phyloP scores from a whole-genome alignment of 2,113 vertebrate genomes.

The pig (Sus scrofa) region DNA sequence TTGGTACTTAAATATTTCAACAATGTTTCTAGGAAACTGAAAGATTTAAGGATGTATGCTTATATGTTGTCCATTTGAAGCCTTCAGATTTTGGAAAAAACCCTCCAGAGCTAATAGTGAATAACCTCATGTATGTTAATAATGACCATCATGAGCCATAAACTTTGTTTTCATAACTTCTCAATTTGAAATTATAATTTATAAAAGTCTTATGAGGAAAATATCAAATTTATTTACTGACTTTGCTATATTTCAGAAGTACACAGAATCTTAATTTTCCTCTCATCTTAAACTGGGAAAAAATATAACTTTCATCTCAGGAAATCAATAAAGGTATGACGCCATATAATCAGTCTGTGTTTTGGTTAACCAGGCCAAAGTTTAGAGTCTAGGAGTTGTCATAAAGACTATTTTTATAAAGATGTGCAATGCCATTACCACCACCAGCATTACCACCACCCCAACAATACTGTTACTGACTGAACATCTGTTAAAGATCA shows the following conservation, averaged over 20 bases:
- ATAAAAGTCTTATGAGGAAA: background rate
- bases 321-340: background rate
- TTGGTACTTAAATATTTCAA: background rate
- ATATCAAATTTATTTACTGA: background rate
- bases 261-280: background rate
- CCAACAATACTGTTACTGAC: background rate
- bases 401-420: background rate
- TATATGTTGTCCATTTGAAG: background rate
- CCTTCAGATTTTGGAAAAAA: background rate
- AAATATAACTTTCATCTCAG: background rate
- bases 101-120: background rate
- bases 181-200: background rate
- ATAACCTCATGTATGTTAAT: background rate
- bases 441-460: background rate
- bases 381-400: background rate
- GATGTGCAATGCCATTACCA: background rate
- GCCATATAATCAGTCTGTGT: background rate
- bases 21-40: background rate
- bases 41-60: background rate
- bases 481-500: background rate
- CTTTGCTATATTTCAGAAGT: background rate
- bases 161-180: background rate
- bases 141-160: background rate
- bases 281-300: constrained; percentile 3
- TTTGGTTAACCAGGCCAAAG: background rate